Evolutionary conservation across 2,797 vertebrate genomes (phyloP).

Genomic region (Fundulus diaphanus): DNA sequence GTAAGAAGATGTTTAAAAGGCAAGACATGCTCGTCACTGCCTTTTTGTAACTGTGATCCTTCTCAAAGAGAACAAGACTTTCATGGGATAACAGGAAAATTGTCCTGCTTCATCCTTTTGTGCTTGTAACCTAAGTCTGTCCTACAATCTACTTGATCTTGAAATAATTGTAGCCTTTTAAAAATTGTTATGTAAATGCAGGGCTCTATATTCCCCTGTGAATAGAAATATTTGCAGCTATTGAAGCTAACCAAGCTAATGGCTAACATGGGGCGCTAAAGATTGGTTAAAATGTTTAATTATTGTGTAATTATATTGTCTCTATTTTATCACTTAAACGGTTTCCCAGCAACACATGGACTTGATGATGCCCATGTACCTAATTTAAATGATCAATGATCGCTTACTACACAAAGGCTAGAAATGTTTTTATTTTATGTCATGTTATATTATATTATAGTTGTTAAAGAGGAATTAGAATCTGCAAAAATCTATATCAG

Average conservation of each 20-base stretch:
- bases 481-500: not conserved
- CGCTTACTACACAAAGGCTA: not conserved
- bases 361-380: not conserved
- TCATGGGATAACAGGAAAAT: too few relatives aligned
- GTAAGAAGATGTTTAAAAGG: too few relatives aligned
- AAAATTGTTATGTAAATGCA: too few relatives aligned
- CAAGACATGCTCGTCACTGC: too few relatives aligned
- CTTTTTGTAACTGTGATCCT: too few relatives aligned
- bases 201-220: too few relatives aligned
- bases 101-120: too few relatives aligned
- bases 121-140: too few relatives aligned
- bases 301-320: too few relatives aligned
- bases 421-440: not conserved
- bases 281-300: not conserved
- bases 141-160: too few relatives aligned
- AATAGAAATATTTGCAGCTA: not conserved
- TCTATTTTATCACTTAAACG: not conserved
- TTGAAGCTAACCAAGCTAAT: not conserved
- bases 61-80: too few relatives aligned
- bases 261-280: not conserved
- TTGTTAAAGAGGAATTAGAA: not conserved
- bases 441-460: not conserved
- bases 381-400: not conserved
- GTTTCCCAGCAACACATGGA: not conserved
- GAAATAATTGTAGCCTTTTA: too few relatives aligned